Evolutionary conservation across 2,797 vertebrate genomes (phyloP).

Genomic region (Leptatherina wallacei): DNA sequence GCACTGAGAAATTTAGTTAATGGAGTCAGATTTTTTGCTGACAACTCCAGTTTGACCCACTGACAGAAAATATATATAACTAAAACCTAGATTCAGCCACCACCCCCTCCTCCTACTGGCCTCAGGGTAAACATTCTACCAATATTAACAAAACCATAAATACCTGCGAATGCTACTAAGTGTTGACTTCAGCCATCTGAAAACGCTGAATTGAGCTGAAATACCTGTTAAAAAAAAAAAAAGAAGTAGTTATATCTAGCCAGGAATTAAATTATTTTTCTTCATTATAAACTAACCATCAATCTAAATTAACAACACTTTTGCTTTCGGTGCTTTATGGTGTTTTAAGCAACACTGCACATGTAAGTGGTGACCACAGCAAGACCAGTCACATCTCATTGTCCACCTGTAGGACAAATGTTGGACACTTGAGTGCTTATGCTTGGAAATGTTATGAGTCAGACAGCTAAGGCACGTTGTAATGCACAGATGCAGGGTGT

Average conservation of each 20-base stretch:
- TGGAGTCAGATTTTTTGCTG: too few relatives aligned
- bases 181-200: slow-evolving; percentile 87
- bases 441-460: slow-evolving; percentile 44
- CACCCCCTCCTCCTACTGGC: not conserved
- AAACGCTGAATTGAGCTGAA: slow-evolving; percentile 92
- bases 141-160: not conserved
- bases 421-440: slow-evolving; percentile 32
- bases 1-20: not conserved
- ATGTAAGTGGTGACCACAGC: not conserved
- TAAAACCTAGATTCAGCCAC: not conserved
- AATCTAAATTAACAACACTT: not conserved
- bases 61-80: too few relatives aligned
- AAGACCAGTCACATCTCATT: not conserved
- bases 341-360: not conserved
- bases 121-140: not conserved
- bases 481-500: slow-evolving; percentile 55
- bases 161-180: slow-evolving; percentile 87
- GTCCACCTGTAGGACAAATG: slow-evolving; percentile 49
- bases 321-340: not conserved
- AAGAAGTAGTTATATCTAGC: slow-evolving; percentile 5
- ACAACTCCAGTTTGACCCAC: not conserved
- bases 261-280: not conserved
- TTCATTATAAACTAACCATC: not conserved
- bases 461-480: slow-evolving; percentile 22
- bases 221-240: slow-evolving; percentile 83